Evolutionary conservation across 2,113 vertebrate genomes (phyloP), one percentile per base, ranked within the genome.

Genomic region (Sapayoa aenigma): DNA sequence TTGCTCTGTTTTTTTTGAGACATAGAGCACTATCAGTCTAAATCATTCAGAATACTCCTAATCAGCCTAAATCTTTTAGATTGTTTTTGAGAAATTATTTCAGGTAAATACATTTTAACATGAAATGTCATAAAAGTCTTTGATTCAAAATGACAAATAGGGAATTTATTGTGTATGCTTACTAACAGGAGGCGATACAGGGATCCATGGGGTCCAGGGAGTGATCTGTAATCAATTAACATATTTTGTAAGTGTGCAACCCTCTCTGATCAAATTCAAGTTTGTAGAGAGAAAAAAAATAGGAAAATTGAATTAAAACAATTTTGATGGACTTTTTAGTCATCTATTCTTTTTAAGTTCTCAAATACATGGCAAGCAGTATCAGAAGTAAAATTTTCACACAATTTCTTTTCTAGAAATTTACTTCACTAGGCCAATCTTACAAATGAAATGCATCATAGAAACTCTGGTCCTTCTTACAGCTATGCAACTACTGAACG

Each of bases 311-410:
- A n/a, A 53, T 44, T 19, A 14, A 85, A 87, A 62, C 3, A 12
- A 1, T 42, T 75, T 28, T 6, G 1, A 16, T 42, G 4, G 0
- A 11, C 24, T 42, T 58, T 59, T 50, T 9, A 30, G 11, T 37
- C 2, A 12, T 50, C 5, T 39, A 28, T 60, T 68, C 16, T 79
- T 82, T 80, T 67, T n/a, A 75, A 60, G 20, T 67, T 77, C 56
- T 87, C 56, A 59, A 62, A 68, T 19, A 71, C 30, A 15, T 67
- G 21, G 12, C 23, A 78, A 86, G 6, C 21, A 55, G 33, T 35
- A 83, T 22, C 41, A 71, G 72, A 77, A 80, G 7, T 81, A 71
- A 93, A 74, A 59, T 90, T 71, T 83, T 47, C 6, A 1, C 18
- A 42, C 11, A 11, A 15, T 81, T 84, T 79, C 5, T 73, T 78